Evolutionary conservation across 1,140 invertebrate genomes (phyloP).

Genomic region (Drosophila erecta): DNA sequence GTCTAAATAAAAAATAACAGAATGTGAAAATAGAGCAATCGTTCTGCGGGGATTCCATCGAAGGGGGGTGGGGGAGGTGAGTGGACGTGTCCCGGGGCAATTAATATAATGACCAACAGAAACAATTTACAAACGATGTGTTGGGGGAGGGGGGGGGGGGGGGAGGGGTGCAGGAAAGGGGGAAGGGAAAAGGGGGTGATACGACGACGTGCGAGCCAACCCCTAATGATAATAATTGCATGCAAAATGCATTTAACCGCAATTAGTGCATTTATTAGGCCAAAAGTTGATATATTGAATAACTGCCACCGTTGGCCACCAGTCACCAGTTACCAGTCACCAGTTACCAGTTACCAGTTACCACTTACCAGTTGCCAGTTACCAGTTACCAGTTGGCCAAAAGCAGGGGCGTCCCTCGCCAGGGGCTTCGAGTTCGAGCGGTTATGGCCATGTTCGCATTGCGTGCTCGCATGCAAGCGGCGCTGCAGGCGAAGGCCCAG

Average conservation of each 20-base stretch:
- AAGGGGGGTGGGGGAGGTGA: not conserved
- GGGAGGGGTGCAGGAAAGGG: not conserved
- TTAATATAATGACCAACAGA: conserved; percentile 67
- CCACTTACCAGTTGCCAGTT: conserved; percentile 1
- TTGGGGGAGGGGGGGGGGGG: not conserved
- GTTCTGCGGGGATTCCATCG: not conserved
- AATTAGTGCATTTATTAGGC: conserved; percentile 84
- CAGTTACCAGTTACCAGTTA: conserved; percentile 2
- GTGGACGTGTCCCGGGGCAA: conserved; percentile 25
- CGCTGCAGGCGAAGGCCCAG: conserved; percentile 37
- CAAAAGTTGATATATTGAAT: conserved; percentile 80
- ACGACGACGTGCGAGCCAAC: conserved; percentile 68
- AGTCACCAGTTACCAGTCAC: not conserved
- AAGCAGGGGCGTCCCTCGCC: not conserved
- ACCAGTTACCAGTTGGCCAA: conserved; percentile 27
- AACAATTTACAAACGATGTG: conserved; percentile 52
- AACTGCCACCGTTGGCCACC: conserved; percentile 57
- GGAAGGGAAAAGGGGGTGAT: not conserved
- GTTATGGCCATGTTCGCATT: conserved; percentile 9
- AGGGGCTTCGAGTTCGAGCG: too few species aligned
- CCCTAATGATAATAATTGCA: conserved; percentile 84
- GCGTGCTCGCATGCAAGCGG: conserved; percentile 30
- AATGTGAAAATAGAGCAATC: conserved; percentile 28
- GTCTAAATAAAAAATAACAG: conserved; percentile 64
- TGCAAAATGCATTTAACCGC: conserved; percentile 84